Conservation (phyloP, 2,888 invertebrate species). For the Chrysopilus asiliformis region DNA sequence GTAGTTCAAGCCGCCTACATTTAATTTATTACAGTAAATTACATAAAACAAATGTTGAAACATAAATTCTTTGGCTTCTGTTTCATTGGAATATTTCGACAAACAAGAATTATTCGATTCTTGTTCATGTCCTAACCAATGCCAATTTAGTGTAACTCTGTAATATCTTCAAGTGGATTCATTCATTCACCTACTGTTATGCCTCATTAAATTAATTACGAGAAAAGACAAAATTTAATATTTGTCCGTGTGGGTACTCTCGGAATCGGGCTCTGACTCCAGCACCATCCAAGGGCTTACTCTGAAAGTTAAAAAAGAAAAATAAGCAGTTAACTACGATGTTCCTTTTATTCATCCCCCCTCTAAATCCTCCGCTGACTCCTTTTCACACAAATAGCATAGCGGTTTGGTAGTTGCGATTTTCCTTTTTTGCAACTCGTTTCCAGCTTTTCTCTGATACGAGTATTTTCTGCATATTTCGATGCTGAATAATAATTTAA, state of each 20-base stretch:
- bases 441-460: neutral
- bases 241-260: too few species aligned
- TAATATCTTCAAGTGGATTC: neutral
- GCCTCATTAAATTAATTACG: neutral
- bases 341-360: too few species aligned
- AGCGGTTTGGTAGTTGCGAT: neutral
- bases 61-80: constrained; percentile 14
- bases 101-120: neutral
- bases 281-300: too few species aligned
- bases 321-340: too few species aligned
- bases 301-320: too few species aligned
- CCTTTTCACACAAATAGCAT: neutral
- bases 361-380: neutral
- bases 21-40: constrained; percentile 8
- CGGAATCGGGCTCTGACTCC: too few species aligned
- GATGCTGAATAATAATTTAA: constrained; percentile 24
- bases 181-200: neutral
- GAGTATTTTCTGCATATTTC: neutral
- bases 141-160: neutral
- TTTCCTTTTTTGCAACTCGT: neutral
- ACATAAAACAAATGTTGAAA: constrained; percentile 11
- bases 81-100: constrained; percentile 4
- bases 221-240: too few species aligned
- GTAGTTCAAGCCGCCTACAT: neutral
- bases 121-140: neutral